These are phyloP conservation scores for Cygnus atratus DNA, from an alignment of 2,113 vertebrate species.

Conservation along the genomic window DNA sequence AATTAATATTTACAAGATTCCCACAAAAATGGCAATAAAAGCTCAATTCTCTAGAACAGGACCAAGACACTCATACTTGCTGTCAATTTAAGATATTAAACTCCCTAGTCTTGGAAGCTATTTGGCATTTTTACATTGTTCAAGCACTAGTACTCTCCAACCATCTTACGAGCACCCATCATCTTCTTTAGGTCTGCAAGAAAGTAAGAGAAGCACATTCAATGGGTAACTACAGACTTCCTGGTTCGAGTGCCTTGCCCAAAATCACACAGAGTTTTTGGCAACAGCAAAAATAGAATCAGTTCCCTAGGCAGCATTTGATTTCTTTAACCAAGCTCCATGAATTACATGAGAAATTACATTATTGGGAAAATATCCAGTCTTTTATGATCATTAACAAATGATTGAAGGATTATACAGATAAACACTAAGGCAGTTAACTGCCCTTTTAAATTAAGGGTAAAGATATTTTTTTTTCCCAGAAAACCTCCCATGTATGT, in stretches of 20 bases:
- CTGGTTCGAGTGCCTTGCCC: neutral
- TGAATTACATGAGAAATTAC: neutral
- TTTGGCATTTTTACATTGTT: neutral
- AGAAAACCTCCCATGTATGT: neutral
- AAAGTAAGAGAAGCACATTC: neutral
- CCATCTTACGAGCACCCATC: neutral
- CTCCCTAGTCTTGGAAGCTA: neutral
- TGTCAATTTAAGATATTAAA: neutral
- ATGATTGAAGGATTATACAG: neutral
- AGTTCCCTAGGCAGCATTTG: neutral
- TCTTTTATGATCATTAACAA: neutral
- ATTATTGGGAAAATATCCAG: neutral
- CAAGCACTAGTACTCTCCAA: neutral
- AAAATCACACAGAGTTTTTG: neutral
- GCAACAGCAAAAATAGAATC: neutral
- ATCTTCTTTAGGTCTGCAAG: neutral
- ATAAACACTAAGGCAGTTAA: neutral
- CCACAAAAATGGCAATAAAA: neutral
- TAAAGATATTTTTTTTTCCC: neutral
- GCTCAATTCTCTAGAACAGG: neutral
- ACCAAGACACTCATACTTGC: neutral
- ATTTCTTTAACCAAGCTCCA: neutral
- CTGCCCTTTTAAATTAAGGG: neutral
- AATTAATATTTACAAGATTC: neutral
- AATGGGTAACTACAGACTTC: neutral